phyloP scores from a whole-genome alignment of 2,888 invertebrate species.

The Caenorhabditis afra region DNA sequence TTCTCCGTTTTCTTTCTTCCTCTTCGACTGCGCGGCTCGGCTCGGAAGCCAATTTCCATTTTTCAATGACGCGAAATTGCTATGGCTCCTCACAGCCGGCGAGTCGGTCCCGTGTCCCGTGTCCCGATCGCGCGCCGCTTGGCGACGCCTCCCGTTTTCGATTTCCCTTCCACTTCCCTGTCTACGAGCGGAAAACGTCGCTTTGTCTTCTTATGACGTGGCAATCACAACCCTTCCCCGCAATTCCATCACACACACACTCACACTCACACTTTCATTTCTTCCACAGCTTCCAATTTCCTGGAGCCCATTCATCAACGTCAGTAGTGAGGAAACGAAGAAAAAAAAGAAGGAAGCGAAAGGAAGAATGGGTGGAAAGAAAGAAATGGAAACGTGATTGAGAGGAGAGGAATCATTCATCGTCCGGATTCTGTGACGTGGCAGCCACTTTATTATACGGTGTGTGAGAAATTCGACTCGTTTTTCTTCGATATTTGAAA shows the following conservation, averaged over 20 bases:
- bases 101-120: too few relatives aligned
- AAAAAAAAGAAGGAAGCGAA: background rate
- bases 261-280: too few relatives aligned
- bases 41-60: background rate
- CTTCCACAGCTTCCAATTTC: too few relatives aligned
- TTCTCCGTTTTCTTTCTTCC: too few relatives aligned
- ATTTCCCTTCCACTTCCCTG: background rate
- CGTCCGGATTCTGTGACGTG: conserved; percentile 2
- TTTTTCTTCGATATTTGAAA: too few relatives aligned
- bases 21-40: too few relatives aligned
- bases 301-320: background rate
- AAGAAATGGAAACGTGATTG: conserved; percentile 1
- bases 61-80: background rate
- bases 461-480: too few relatives aligned
- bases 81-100: background rate
- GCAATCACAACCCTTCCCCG: conserved; percentile 2
- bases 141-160: background rate
- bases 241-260: too few relatives aligned
- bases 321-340: background rate
- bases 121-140: too few relatives aligned
- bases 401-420: background rate
- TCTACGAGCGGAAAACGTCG: too few relatives aligned
- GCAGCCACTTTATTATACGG: background rate
- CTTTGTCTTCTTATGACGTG: background rate
- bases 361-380: background rate